Percentiles rank a stretch among this genome's conserved stretches.
These are phyloP conservation scores for Papilio polytes DNA, from an alignment of 1,140 invertebrate genomes.

Conservation along the genomic window DNA sequence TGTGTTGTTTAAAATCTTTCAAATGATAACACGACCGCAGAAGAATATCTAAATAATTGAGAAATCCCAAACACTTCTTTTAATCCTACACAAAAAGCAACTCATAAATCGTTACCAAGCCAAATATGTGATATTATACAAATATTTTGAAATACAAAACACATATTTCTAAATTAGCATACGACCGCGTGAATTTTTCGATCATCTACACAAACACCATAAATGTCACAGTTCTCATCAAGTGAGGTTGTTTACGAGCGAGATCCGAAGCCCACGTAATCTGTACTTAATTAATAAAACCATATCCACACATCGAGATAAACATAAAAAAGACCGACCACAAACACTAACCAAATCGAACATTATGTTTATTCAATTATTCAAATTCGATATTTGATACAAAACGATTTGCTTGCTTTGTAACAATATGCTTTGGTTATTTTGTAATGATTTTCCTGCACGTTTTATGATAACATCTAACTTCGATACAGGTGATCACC, in stretches of 20 bases:
- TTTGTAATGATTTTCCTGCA: background rate
- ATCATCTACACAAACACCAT: background rate
- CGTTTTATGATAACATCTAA: background rate
- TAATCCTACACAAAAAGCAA: background rate
- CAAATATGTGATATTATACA: background rate
- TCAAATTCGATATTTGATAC: constrained; percentile 18
- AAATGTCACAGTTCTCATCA: constrained; percentile 10
- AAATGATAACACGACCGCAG: background rate
- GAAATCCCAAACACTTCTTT: background rate
- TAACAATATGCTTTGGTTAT: background rate
- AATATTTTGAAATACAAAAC: constrained; percentile 21
- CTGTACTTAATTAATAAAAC: constrained; percentile 5
- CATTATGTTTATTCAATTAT: constrained; percentile 26
- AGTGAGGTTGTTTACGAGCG: background rate
- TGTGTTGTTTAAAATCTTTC: background rate
- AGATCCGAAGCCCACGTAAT: background rate
- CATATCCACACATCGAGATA: background rate
- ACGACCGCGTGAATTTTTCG: constrained; percentile 1
- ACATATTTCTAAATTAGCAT: constrained; percentile 1
- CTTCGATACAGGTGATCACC: background rate
- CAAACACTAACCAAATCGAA: background rate
- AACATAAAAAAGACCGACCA: background rate
- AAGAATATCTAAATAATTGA: background rate
- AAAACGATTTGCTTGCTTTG: constrained; percentile 6
- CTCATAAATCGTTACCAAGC: background rate